These are phyloP conservation scores for Drosophila anomelani DNA, from an alignment of 2,888 invertebrate species.

Conservation along the genomic window DNA sequence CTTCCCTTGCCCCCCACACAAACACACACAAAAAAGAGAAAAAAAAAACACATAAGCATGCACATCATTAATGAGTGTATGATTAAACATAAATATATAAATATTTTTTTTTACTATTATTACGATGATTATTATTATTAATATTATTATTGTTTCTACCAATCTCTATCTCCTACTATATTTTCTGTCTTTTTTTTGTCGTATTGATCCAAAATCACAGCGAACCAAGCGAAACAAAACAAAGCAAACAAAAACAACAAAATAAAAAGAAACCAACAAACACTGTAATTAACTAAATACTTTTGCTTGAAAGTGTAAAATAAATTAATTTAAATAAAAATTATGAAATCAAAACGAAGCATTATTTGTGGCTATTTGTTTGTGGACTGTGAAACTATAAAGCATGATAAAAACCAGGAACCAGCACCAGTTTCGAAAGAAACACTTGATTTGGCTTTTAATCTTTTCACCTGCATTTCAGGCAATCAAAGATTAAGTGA, in stretches of 20 bases:
- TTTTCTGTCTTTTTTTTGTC: slow-evolving; percentile 37
- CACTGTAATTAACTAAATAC: slow-evolving; percentile 71
- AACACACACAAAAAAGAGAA: not conserved
- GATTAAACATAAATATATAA: slow-evolving; percentile 28
- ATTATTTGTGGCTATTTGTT: not conserved
- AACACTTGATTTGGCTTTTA: not conserved
- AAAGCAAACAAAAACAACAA: slow-evolving; percentile 47
- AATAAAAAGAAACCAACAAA: slow-evolving; percentile 51
- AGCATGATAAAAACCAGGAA: too few relatives aligned
- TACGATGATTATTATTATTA: slow-evolving; percentile 48
- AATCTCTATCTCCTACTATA: slow-evolving; percentile 51
- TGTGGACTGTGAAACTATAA: not conserved
- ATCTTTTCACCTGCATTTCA: not conserved
- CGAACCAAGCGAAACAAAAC: slow-evolving; percentile 34
- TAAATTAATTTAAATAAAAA: slow-evolving; percentile 77
- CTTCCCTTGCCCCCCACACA: not conserved
- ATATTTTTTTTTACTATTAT: slow-evolving; percentile 48
- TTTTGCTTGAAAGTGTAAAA: slow-evolving; percentile 74
- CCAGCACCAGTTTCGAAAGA: not conserved
- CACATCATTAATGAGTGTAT: slow-evolving; percentile 27
- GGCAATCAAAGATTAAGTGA: not conserved
- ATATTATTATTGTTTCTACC: slow-evolving; percentile 52
- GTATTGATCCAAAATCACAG: slow-evolving; percentile 41
- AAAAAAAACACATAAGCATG: slow-evolving; percentile 9
- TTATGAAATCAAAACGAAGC: slow-evolving; percentile 59